Base-by-base conservation (phyloP, 1,140 invertebrate species). In the Drosophila setifemur region DNA sequence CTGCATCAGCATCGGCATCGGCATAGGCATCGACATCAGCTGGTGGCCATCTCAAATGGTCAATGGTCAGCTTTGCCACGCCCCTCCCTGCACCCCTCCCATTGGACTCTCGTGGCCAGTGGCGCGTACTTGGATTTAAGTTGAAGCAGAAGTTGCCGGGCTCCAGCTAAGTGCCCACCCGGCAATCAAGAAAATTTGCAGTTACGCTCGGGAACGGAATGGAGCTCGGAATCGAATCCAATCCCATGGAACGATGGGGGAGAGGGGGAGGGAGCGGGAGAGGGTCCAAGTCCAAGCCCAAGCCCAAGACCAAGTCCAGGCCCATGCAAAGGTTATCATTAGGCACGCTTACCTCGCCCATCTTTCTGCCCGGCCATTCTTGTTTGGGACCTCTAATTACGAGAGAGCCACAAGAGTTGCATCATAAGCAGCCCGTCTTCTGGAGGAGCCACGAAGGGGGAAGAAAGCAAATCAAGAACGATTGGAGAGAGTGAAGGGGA, bases 151-250 rank as follows among this genome's bases (percentile, higher is more conserved):
- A n/a, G n/a, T n/a, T n/a, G n/a, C n/a, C n/a, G n/a, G n/a, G n/a
- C n/a, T 23, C 7, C 12, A 37, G 33, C 16, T 37, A 37, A 37
- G 7, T 14, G 69, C 54, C 63, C 63, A 85, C 60, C 81, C 72
- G 69, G 79, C 73, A 85, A 85, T 85, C 79, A 85, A 68, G 79
- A 75, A 85, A 85, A 85, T 85, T 66, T 85, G 79, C 54, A 71
- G 67, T 70, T 86, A 79, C 70, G 63, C 43, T 74, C 42, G 48
- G 52, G 57, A 45, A 2, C 33, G 45, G 53, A 35, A 18, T 5
- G 14, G 63, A 44, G 26, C 16, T 45, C 11, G 2, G n/a, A 44
- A 6, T 0, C 21, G 53, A 6, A 42, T 6, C 35, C 9, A 37
- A 26, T 44, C 49, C 53, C 52, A 37, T 33, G 42, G 31, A 55